These are phyloP conservation scores for Strix occidentalis DNA, from an alignment of 2,797 vertebrate genomes.

Conservation along the genomic window DNA sequence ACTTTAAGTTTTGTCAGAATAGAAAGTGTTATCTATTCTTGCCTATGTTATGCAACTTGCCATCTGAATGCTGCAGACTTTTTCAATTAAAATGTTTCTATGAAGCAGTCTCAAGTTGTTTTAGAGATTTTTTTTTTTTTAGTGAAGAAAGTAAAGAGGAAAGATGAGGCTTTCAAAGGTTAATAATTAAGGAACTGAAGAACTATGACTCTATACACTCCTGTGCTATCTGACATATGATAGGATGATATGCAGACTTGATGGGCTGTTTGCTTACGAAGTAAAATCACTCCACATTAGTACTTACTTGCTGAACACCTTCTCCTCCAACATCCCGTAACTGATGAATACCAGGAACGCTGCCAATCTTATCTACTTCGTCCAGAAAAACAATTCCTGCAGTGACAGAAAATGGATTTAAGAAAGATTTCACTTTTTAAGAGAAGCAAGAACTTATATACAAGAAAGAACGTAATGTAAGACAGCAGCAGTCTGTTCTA, in stretches of 20 bases:
- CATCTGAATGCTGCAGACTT: not conserved
- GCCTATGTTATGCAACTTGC: not conserved
- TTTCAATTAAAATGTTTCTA: not conserved
- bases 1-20: not conserved
- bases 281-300: conserved; percentile 21
- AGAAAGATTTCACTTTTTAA: conserved; percentile 39
- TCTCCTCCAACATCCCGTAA: conserved; percentile 97
- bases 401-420: conserved; percentile 25
- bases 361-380: conserved; percentile 99
- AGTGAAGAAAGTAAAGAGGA: not conserved
- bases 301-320: conserved; percentile 96
- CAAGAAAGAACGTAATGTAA: not conserved
- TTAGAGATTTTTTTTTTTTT: not conserved
- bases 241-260: not conserved
- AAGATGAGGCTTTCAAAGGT: not conserved
- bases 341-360: conserved; percentile 98
- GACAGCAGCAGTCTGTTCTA: not conserved
- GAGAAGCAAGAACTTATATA: not conserved
- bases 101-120: not conserved
- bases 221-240: not conserved
- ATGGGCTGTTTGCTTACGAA: not conserved
- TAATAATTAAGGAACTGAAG: not conserved
- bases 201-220: not conserved
- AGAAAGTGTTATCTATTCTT: not conserved
- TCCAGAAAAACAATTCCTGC: conserved; percentile 98